These are phyloP conservation scores for Psittacula cyanocephala DNA, from an alignment of 2,113 vertebrate species.

Conservation along the genomic window DNA sequence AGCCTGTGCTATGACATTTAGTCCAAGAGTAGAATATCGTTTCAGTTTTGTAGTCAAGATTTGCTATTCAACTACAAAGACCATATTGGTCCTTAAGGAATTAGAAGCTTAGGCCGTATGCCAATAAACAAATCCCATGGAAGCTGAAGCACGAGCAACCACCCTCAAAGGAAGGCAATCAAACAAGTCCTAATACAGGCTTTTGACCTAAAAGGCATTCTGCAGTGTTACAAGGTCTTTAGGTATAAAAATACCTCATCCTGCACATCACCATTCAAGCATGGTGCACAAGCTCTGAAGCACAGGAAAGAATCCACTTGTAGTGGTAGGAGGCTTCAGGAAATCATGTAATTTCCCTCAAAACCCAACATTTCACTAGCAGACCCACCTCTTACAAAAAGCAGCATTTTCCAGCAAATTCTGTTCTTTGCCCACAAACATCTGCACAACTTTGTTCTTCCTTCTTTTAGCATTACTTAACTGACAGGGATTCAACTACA, in stretches of 20 bases:
- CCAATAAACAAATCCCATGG: conserved; percentile 7
- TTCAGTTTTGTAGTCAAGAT: neutral
- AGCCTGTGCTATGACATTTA: neutral
- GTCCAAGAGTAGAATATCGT: neutral
- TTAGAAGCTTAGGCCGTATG: neutral
- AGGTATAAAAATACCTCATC: neutral
- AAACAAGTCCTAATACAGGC: neutral
- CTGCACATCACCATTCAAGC: neutral
- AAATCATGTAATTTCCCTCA: neutral
- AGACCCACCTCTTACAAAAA: neutral
- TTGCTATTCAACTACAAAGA: neutral
- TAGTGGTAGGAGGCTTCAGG: neutral
- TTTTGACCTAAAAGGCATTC: neutral
- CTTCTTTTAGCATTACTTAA: neutral
- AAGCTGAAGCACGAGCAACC: conserved; percentile 10
- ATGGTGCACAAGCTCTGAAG: neutral
- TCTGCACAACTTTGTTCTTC: neutral
- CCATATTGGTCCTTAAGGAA: neutral
- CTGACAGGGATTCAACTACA: neutral
- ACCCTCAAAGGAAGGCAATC: neutral
- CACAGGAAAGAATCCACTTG: neutral
- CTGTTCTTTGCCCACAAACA: neutral
- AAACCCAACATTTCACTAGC: neutral
- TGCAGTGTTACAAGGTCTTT: accelerated
- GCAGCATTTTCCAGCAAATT: neutral